Conservation (phyloP, 2,888 invertebrate genomes). For the Clepsis dumicolana region DNA sequence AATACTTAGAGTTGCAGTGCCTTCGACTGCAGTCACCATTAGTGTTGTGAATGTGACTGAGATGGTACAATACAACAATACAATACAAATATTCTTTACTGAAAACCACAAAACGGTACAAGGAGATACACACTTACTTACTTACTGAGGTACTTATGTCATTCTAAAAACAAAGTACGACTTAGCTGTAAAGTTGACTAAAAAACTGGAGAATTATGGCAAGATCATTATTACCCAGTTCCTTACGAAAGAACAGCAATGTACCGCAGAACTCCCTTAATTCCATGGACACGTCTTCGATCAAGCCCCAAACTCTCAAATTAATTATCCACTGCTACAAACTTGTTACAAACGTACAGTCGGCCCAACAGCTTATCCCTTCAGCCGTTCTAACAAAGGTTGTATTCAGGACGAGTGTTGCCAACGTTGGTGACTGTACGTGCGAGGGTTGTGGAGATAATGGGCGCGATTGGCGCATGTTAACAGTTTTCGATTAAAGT, state of each 20-base stretch:
- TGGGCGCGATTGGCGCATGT: constrained; percentile 13
- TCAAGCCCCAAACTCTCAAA: constrained; percentile 33
- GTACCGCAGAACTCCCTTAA: constrained; percentile 9
- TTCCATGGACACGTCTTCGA: constrained; percentile 28
- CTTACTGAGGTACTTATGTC: too few species aligned
- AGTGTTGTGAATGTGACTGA: too few species aligned
- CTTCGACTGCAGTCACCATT: too few species aligned
- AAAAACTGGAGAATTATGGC: not conserved
- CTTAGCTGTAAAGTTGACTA: not conserved
- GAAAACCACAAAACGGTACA: too few species aligned
- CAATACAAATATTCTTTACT: too few species aligned
- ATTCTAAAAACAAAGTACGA: not conserved
- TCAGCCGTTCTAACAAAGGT: constrained; percentile 8
- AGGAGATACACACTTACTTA: too few species aligned
- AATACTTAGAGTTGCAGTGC: too few species aligned
- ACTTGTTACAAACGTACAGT: constrained; percentile 20
- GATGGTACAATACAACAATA: too few species aligned
- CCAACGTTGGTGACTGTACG: not conserved
- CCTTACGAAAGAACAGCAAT: constrained; percentile 13
- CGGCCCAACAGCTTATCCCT: constrained; percentile 8
- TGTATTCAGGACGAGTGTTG: not conserved
- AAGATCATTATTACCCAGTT: not conserved
- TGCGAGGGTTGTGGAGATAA: constrained; percentile 8
- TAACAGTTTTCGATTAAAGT: constrained; percentile 34
- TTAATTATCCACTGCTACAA: constrained; percentile 36